Evolutionary conservation across 2,888 invertebrate species (phyloP).

Genomic region (Heptascelio sp.): DNA sequence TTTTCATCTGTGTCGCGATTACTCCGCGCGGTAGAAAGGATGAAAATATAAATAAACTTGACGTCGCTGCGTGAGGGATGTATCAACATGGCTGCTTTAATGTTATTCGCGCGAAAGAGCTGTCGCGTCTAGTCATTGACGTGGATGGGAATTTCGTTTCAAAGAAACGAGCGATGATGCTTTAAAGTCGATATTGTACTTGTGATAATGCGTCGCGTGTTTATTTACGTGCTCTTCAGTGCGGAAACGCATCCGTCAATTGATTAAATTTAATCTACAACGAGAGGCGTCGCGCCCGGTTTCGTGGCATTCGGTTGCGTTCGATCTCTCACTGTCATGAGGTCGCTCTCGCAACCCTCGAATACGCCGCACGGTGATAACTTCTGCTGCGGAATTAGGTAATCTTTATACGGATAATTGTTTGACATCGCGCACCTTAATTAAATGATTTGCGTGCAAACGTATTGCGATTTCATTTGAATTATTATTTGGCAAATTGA

Average conservation of each 20-base stretch:
- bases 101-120: constrained; percentile 34
- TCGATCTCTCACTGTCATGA: not conserved
- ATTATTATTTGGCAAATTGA: no score
- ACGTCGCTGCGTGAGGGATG: constrained; percentile 31
- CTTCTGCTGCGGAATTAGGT: no score
- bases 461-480: no score
- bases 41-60: constrained; percentile 41
- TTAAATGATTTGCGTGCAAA: no score
- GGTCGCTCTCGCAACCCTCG: not conserved
- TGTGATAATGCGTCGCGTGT: not conserved
- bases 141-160: constrained; percentile 25
- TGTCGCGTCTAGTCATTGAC: constrained; percentile 32
- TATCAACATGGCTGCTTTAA: constrained; percentile 37
- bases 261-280: constrained; percentile 36
- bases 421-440: no score
- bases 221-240: not conserved
- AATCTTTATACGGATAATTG: no score
- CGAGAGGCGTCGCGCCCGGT: not conserved
- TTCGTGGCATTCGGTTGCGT: not conserved
- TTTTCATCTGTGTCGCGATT: no score
- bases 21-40: constrained; percentile 36
- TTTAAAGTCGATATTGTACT: constrained; percentile 40
- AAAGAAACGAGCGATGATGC: constrained; percentile 1
- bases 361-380: no score
- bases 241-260: not conserved